Percentiles rank a stretch among this genome's conserved stretches.
phyloP scores from a whole-genome alignment of 2,797 vertebrate species.

The Echeneis naucrates region DNA sequence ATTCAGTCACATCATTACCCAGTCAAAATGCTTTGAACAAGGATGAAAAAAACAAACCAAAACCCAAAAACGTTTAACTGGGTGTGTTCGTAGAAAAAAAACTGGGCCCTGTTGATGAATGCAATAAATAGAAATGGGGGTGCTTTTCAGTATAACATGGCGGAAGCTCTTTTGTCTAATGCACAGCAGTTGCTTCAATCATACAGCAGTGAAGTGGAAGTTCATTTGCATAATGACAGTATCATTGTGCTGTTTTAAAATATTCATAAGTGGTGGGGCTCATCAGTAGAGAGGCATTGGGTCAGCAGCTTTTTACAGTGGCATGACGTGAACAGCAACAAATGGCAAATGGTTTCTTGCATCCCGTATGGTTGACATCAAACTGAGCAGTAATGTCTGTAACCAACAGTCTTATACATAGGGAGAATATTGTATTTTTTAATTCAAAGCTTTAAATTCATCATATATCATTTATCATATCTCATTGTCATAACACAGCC shows the following conservation, averaged over 20 bases:
- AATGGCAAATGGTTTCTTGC: conserved; percentile 42
- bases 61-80: conserved; percentile 11
- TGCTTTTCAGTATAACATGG: neutral
- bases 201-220: conserved; percentile 40
- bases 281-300: conserved; percentile 55
- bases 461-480: no score
- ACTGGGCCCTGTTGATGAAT: conserved; percentile 3
- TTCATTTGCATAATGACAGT: conserved; percentile 55
- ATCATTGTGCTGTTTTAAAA: conserved; percentile 59
- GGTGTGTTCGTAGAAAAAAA: conserved; percentile 18
- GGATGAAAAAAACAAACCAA: conserved; percentile 3
- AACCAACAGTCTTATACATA: neutral
- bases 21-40: conserved; percentile 12
- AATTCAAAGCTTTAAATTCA: conserved; percentile 1
- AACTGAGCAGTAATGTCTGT: conserved; percentile 54
- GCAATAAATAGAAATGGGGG: conserved; percentile 14
- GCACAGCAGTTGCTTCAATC: conserved; percentile 24
- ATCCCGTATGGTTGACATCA: conserved; percentile 6
- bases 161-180: conserved; percentile 8
- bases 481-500: neutral
- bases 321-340: conserved; percentile 34
- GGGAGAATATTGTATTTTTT: neutral
- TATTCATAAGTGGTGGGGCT: conserved; percentile 74
- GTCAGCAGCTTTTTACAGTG: conserved; percentile 51
- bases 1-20: conserved; percentile 22